Base-by-base conservation (phyloP, 2,797 vertebrate genomes). In the Steatocranus sp. region DNA sequence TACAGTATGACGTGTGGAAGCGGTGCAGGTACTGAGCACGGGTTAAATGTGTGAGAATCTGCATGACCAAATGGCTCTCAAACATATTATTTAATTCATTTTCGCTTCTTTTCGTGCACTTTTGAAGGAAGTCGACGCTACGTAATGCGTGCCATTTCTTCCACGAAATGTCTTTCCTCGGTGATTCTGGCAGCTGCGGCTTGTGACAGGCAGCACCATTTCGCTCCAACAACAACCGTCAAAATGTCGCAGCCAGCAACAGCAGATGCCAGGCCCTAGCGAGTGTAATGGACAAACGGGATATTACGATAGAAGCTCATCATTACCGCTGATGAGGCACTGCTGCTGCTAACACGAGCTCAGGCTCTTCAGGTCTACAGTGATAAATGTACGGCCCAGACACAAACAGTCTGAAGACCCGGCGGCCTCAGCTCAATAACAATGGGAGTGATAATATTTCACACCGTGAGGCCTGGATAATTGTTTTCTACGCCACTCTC, bases 191-290 rank as follows among this genome's bases (percentile, higher is more conserved):
- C 48, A 82, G 9, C 46, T 41, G 83, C 51, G 17, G 81, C 76
- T 76, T 84, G 81, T 90, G 83, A 88, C 88, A 73, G 25, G 68
- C 68, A 88, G 82, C 90, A 92, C 88, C 90, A 88, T 91, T 90
- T 93, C 83, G 78, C 23, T 84, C 82, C 75, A 84, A 89, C 87
- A 84, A 80, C 89, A 82, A 84, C 85, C 91, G 76, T 94, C 89
- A 94, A 95, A 94, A 95, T 94, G 94, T 95, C 94, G 93, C 94
- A 94, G 91, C 85, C 90, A 87, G 79, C 79, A 79, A 73, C 88
- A 79, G 87, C 84, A 86, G 91, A 92, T 80, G 87, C 87, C 91
- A 90, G 94, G 94, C 92, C 94, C 80, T 6, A n/a, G 84, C 83
- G 83, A 92, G 85, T 79, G 82, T 81, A 88, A 90, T 84, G 92